Percentiles rank a stretch among this genome's conserved stretches.
Conservation (phyloP, 2,113 vertebrate genomes). For the Etheostoma spectabile region DNA sequence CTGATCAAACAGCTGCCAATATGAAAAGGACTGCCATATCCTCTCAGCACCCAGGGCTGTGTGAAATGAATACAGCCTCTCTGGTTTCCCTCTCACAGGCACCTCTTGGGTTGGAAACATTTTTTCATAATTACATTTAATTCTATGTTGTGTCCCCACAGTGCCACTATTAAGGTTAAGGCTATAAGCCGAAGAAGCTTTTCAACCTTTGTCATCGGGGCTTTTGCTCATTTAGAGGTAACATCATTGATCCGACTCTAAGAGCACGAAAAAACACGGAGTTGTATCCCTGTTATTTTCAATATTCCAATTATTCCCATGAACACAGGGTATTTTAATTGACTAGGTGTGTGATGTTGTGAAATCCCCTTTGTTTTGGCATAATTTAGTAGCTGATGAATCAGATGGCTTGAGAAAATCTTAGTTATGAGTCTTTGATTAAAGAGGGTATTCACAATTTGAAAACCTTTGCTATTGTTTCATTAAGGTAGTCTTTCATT, state of each 20-base stretch:
- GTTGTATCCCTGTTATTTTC: constrained; percentile 67
- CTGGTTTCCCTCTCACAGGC: constrained; percentile 65
- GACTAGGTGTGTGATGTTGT: constrained; percentile 57
- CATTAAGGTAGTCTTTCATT: constrained; percentile 69
- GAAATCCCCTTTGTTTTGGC: constrained; percentile 58
- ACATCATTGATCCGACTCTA: constrained; percentile 56
- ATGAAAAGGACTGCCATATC: constrained; percentile 77
- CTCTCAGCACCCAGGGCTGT: constrained; percentile 74
- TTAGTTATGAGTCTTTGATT: constrained; percentile 62
- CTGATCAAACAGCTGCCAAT: constrained; percentile 80
- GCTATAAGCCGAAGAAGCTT: constrained; percentile 70
- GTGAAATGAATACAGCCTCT: constrained; percentile 72
- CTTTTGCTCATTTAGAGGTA: constrained; percentile 61
- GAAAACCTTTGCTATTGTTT: constrained; percentile 67
- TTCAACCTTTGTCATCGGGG: constrained; percentile 73
- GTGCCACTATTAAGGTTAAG: constrained; percentile 74
- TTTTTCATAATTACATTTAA: constrained; percentile 83
- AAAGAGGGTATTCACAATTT: constrained; percentile 72
- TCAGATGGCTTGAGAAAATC: constrained; percentile 47
- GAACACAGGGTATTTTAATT: constrained; percentile 59
- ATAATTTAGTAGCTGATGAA: constrained; percentile 61
- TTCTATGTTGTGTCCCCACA: constrained; percentile 80
- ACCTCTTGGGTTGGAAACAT: constrained; percentile 77
- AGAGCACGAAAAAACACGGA: constrained; percentile 59
- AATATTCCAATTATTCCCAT: constrained; percentile 60